A percentile compares a stretch with the other conserved stretches of the same genome.
Evolutionary conservation across 2,113 vertebrate species (phyloP).

Genomic region (Oxygymnocypris stewartii): DNA sequence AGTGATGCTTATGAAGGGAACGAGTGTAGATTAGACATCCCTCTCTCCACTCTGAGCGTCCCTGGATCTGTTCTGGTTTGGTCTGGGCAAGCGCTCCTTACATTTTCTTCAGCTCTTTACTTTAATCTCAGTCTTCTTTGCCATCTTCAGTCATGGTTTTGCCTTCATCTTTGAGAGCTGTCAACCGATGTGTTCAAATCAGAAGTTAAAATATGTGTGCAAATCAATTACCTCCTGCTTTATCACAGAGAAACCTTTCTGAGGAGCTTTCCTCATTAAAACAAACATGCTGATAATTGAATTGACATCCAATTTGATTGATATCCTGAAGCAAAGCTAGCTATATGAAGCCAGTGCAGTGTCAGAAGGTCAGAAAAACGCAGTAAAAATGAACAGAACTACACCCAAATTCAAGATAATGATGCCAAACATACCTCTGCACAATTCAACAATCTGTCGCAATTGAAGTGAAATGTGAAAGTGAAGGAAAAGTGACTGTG

Average conservation of each 20-base stretch:
- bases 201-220: neutral
- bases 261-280: neutral
- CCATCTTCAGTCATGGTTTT: neutral
- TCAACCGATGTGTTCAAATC: neutral
- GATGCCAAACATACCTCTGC: neutral
- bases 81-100: neutral
- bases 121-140: neutral
- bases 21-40: constrained; percentile 17
- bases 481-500: neutral
- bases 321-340: neutral
- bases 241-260: neutral
- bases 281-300: neutral
- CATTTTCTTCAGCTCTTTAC: neutral
- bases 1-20: constrained; percentile 47
- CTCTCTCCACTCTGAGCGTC: constrained; percentile 19
- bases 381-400: neutral
- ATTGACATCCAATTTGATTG: neutral
- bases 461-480: neutral
- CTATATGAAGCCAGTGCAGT: neutral
- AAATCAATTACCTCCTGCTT: neutral
- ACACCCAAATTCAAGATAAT: neutral
- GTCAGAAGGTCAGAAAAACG: too few species aligned
- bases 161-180: neutral
- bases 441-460: neutral
- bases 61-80: neutral